Evolutionary conservation across 2,888 invertebrate species (phyloP).

Genomic region (Trichopria drosophilae): DNA sequence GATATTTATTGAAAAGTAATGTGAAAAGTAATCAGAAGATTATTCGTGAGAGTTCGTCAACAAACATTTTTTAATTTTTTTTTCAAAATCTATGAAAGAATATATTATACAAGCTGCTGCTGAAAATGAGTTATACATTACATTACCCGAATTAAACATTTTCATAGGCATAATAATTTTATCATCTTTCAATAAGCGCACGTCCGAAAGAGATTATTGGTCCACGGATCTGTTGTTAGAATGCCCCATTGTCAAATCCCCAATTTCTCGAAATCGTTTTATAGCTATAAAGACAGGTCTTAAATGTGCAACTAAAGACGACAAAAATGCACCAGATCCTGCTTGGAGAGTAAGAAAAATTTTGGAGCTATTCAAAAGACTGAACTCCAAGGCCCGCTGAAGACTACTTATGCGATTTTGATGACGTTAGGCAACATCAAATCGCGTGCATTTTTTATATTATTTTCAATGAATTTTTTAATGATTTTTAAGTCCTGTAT

Average conservation of each 20-base stretch:
- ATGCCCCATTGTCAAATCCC: background rate
- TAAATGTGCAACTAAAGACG: background rate
- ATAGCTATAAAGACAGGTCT: background rate
- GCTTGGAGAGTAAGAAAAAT: conserved; percentile 1
- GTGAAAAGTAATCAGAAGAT: background rate
- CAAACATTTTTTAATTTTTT: background rate
- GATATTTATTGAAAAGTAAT: background rate
- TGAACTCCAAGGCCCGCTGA: too few relatives aligned
- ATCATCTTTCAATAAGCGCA: conserved; percentile 2
- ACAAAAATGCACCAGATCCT: conserved; percentile 1
- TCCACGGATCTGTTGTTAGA: conserved; percentile 2
- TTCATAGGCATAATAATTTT: conserved; percentile 7
- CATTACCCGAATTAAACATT: background rate
- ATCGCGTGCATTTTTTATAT: too few relatives aligned
- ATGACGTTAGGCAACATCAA: too few relatives aligned
- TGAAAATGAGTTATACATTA: too few relatives aligned
- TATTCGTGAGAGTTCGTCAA: background rate
- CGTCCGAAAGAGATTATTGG: conserved; percentile 6
- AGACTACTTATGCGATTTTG: too few relatives aligned
- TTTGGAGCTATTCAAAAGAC: conserved; percentile 2
- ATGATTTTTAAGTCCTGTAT: too few relatives aligned
- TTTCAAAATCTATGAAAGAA: too few relatives aligned
- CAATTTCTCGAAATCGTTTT: background rate
- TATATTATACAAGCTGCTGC: too few relatives aligned
- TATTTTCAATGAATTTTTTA: too few relatives aligned